Evolutionary conservation across 1,140 invertebrate species (phyloP), one percentile per base, ranked within the genome.

Genomic region (Sinonovacula constricta): DNA sequence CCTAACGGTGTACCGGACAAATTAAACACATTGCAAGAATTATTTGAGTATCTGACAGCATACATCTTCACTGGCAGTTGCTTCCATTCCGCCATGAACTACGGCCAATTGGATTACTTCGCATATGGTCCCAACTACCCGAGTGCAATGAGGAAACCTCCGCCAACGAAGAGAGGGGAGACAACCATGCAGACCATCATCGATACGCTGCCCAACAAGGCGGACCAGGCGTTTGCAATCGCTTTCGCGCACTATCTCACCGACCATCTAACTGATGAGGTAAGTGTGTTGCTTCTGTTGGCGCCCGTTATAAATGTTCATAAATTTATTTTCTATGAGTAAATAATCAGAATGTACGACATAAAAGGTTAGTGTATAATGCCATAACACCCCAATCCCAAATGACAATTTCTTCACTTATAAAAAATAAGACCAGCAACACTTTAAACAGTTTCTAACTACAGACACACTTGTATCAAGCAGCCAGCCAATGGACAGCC

Each of bases 91-190:
- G 63, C 75, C 24, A 18, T 77, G 30, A 77, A 77, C 54, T 77
- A 67, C 59, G 39, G 63, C 5, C 75, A 77, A 30, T 34, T 67
- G 24, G 75, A 77, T 77, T 77, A 77, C 66, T 77, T 60, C 34
- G 45, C 54, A 26, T 77, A 68, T 34, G 75, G 75, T 26, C 75
- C 75, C 45, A 77, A 77, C 31, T 69, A 77, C 57, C 75, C 75
- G 26, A 36, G 65, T 33, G 28, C 54, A 1, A 77, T 77, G 75
- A 34, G 65, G n/a, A n/a, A 24, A 59, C 24, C 65, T 0, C 75
- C 75, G 49, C 75, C 75, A 51, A 77, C 30, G 18, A 34, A 49
- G 34, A 77, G 69, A 69, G 75, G 53, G 65, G 31, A 26, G 33
- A 69, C 65, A 51, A 77, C 65, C 33, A 34, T 67, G 31, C 33